These are phyloP conservation scores for Caenorhabditis uteleia DNA, from an alignment of 2,888 invertebrate genomes.

Conservation along the genomic window DNA sequence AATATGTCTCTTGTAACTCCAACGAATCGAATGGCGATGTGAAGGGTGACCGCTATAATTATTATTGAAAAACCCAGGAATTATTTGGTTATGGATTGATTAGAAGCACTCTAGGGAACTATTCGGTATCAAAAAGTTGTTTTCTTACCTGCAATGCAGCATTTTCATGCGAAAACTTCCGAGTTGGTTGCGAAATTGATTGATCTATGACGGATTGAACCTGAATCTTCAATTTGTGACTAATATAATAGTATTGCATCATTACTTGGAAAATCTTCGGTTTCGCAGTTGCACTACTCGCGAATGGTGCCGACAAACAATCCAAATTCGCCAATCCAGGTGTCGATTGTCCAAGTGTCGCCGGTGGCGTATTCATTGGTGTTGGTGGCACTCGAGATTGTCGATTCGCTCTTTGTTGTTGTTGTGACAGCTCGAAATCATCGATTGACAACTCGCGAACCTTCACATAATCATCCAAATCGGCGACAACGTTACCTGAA, in stretches of 20 bases:
- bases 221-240: background rate
- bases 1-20: too few relatives aligned
- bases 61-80: too few relatives aligned
- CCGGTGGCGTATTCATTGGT: slow-evolving; percentile 40
- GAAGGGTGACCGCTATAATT: slow-evolving; percentile 1
- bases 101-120: too few relatives aligned
- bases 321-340: background rate
- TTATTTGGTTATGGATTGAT: too few relatives aligned
- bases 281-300: background rate
- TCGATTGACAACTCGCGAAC: slow-evolving; percentile 22
- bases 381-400: slow-evolving; percentile 26
- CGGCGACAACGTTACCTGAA: slow-evolving; percentile 8
- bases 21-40: too few relatives aligned
- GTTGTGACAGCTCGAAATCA: slow-evolving; percentile 16
- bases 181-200: slow-evolving; percentile 1
- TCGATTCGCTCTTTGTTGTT: slow-evolving; percentile 4
- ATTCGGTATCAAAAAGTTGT: background rate
- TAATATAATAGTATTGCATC: background rate
- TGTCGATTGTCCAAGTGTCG: slow-evolving; percentile 5
- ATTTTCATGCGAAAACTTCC: slow-evolving; percentile 7
- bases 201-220: slow-evolving; percentile 3
- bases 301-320: background rate
- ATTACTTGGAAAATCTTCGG: slow-evolving; percentile 6
- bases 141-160: background rate
- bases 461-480: slow-evolving; percentile 6